phyloP scores from a whole-genome alignment of 2,113 vertebrate genomes.

The Lethenteron reissneri region DNA sequence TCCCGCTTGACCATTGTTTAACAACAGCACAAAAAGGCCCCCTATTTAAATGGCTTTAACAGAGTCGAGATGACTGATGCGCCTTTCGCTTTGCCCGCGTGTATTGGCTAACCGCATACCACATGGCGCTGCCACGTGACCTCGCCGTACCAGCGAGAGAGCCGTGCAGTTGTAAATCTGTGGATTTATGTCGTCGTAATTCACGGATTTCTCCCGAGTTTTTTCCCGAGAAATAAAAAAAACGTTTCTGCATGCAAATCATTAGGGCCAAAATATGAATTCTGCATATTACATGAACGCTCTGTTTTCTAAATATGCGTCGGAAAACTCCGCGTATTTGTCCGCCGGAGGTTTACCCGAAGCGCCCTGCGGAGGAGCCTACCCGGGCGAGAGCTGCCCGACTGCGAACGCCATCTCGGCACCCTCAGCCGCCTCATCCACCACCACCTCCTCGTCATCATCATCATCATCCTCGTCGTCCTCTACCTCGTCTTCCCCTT shows the following conservation, averaged over 20 bases:
- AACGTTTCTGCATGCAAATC: slow-evolving; percentile 3
- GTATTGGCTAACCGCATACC: too few species aligned
- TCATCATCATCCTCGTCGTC: too few species aligned
- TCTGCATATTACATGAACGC: slow-evolving; percentile 4
- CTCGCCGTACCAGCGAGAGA: not conserved
- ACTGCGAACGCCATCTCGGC: not conserved
- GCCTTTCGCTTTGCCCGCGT: too few species aligned
- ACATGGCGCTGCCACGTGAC: slow-evolving; percentile 1
- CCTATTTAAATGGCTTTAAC: too few species aligned
- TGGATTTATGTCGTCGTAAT: slow-evolving; percentile 1
- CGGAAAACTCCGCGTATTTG: not conserved
- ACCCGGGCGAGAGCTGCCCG: not conserved
- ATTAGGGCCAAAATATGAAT: not conserved
- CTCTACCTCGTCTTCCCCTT: too few species aligned
- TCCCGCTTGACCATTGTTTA: too few species aligned
- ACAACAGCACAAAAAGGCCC: too few species aligned
- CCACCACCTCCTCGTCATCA: too few species aligned
- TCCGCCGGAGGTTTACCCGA: not conserved
- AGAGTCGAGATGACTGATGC: too few species aligned
- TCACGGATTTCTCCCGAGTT: not conserved
- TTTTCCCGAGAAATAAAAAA: not conserved
- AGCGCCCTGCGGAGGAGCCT: not conserved
- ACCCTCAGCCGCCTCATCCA: too few species aligned
- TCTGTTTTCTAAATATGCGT: not conserved
- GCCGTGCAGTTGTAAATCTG: slow-evolving; percentile 4